These are phyloP conservation scores for Drosophila hydei DNA, from an alignment of 1,140 invertebrate genomes.

Conservation along the genomic window DNA sequence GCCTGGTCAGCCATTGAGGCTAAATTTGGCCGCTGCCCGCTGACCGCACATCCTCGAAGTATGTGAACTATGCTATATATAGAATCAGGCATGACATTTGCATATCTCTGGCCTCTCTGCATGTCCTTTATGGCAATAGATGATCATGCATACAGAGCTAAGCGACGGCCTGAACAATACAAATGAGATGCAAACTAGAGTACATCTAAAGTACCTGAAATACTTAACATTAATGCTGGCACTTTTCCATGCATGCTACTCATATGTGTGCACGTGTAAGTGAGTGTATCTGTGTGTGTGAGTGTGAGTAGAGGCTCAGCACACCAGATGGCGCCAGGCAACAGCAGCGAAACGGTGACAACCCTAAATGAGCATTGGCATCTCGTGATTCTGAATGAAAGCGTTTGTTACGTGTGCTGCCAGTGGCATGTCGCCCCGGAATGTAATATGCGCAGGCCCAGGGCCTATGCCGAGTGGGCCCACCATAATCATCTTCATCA, in stretches of 20 bases:
- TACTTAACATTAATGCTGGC: slow-evolving; percentile 26
- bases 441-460: slow-evolving; percentile 35
- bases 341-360: slow-evolving; percentile 22
- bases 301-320: neutral
- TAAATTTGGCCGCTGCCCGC: neutral
- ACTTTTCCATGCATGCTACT: slow-evolving; percentile 20
- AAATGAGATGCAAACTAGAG: neutral
- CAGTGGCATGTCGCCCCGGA: slow-evolving; percentile 11
- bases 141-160: too few species aligned
- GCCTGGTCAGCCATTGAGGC: slow-evolving; percentile 8
- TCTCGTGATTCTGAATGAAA: slow-evolving; percentile 51
- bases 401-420: slow-evolving; percentile 7
- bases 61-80: too few species aligned
- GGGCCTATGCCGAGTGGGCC: slow-evolving; percentile 10
- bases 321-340: slow-evolving; percentile 20
- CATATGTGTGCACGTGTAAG: neutral
- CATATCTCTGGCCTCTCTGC: too few species aligned
- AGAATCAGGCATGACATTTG: too few species aligned
- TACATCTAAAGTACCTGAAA: neutral
- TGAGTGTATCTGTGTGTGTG: neutral
- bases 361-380: slow-evolving; percentile 52
- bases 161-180: neutral
- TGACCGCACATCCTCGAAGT: too few species aligned
- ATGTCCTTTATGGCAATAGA: too few species aligned
- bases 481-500: slow-evolving; percentile 2